phyloP scores from a whole-genome alignment of 2,888 invertebrate species.

The Synanthedon myopaeformis region DNA sequence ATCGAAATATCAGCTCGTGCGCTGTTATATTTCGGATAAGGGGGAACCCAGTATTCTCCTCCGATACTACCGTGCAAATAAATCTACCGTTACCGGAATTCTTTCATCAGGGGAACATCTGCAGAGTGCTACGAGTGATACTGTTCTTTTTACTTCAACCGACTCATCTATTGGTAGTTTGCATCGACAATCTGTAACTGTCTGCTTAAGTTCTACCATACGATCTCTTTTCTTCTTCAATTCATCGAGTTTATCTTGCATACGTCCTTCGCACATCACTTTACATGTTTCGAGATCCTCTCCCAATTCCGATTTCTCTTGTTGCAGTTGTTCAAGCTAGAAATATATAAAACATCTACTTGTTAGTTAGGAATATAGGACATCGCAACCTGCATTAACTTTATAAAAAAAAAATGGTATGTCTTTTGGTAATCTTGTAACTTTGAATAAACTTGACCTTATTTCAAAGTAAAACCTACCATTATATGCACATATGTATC shows the following conservation, averaged over 20 bases:
- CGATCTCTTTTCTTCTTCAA: conserved; percentile 29
- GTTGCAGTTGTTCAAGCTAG: conserved; percentile 32
- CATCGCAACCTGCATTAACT: too few relatives aligned
- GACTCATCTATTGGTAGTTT: conserved; percentile 35
- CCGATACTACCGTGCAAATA: neutral
- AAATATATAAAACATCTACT: neutral
- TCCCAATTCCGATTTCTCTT: conserved; percentile 32
- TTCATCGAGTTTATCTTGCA: conserved; percentile 27
- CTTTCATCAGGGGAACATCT: conserved; percentile 38
- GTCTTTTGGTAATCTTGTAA: too few relatives aligned
- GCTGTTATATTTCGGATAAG: too few relatives aligned
- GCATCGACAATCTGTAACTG: conserved; percentile 44
- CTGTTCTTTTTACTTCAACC: conserved; percentile 47
- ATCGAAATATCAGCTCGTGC: too few relatives aligned
- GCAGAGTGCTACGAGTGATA: conserved; percentile 50
- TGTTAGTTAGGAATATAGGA: too few relatives aligned
- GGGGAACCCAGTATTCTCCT: neutral
- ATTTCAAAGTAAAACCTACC: too few relatives aligned
- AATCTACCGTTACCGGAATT: conserved; percentile 19
- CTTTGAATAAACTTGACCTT: too few relatives aligned
- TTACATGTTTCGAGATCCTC: conserved; percentile 47
- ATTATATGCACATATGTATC: too few relatives aligned
- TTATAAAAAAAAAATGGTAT: too few relatives aligned
- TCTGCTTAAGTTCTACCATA: conserved; percentile 25
- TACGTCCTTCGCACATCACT: conserved; percentile 28